Evolutionary conservation across 2,888 invertebrate genomes (phyloP).

Genomic region (Colletes collaris): DNA sequence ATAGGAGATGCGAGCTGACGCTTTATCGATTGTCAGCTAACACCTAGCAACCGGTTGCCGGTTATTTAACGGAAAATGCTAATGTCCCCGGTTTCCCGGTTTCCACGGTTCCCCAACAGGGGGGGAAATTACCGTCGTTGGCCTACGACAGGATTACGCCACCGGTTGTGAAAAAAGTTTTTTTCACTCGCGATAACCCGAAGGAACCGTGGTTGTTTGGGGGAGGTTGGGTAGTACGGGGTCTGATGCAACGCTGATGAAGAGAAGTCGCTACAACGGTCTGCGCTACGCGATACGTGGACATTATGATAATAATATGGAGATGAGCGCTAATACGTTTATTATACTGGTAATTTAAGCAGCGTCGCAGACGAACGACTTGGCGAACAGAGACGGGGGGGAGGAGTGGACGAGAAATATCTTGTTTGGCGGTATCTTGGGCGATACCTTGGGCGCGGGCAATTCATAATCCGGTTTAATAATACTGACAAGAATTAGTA

Average conservation of each 20-base stretch:
- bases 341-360: constrained; percentile 12
- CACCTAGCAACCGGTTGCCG: constrained; percentile 44
- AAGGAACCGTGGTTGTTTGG: neutral
- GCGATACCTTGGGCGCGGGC: no score
- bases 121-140: neutral
- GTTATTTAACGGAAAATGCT: constrained; percentile 28
- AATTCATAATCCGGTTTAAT: no score
- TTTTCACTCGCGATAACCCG: neutral
- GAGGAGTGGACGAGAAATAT: neutral
- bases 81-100: constrained; percentile 9
- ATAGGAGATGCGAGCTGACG: constrained; percentile 46
- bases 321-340: constrained; percentile 27
- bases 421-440: neutral
- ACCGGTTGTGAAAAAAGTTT: neutral
- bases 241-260: neutral
- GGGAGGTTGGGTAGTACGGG: neutral
- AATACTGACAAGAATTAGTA: no score
- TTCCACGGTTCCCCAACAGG: neutral
- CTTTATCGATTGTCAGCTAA: constrained; percentile 48
- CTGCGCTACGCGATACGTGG: constrained; percentile 1
- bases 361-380: neutral
- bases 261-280: neutral
- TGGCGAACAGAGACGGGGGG: neutral
- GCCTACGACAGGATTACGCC: neutral
- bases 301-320: constrained; percentile 21